Conservation (phyloP, 2,888 invertebrate species). For the Cerastoderma edule region DNA sequence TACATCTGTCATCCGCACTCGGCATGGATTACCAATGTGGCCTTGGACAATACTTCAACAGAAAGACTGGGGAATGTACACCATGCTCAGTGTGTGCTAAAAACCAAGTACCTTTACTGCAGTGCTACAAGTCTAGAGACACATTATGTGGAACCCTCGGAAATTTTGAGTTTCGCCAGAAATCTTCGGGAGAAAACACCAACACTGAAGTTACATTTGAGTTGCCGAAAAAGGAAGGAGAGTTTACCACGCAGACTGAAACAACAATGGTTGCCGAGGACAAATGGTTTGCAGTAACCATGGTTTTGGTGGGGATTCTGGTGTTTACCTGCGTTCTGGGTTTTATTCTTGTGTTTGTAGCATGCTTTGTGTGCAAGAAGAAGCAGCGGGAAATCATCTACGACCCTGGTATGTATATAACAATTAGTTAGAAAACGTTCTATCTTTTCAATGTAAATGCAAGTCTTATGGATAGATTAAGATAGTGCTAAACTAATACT, state of each 20-base stretch:
- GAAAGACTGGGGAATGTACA: constrained; percentile 18
- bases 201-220: constrained; percentile 13
- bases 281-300: constrained; percentile 57
- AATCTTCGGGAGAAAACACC: not conserved
- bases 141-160: constrained; percentile 39
- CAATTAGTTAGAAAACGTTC: no score
- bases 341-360: constrained; percentile 32
- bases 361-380: constrained; percentile 44
- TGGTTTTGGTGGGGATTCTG: constrained; percentile 52
- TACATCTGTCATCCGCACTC: constrained; percentile 4
- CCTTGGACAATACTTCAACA: constrained; percentile 33
- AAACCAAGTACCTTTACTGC: constrained; percentile 31
- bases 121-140: constrained; percentile 38
- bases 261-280: constrained; percentile 36
- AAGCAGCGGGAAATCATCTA: constrained; percentile 52
- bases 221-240: not conserved
- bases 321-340: constrained; percentile 45
- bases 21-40: constrained; percentile 1
- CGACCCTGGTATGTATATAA: constrained; percentile 54
- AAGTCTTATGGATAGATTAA: no score
- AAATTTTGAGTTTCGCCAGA: constrained; percentile 42
- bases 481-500: no score
- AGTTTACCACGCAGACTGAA: constrained; percentile 24
- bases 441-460: no score
- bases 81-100: constrained; percentile 37